Conservation (phyloP, 2,113 vertebrate genomes). For the Rhinichthys klamathensis region DNA sequence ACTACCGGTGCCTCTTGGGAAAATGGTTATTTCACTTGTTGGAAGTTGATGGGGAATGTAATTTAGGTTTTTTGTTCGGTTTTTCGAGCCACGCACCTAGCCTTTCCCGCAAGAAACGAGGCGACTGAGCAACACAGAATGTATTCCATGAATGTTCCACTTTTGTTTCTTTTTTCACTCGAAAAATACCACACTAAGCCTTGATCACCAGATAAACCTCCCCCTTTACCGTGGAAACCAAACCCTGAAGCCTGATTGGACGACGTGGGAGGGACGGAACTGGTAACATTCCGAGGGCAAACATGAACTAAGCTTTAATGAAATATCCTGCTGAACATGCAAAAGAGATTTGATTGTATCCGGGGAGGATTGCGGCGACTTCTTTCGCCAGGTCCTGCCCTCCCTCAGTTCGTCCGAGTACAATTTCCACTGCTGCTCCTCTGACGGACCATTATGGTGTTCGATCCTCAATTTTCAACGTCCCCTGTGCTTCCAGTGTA, state of each 20-base stretch:
- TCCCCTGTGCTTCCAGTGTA: constrained; percentile 57
- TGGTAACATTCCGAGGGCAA: constrained; percentile 8
- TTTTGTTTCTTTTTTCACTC: constrained; percentile 16
- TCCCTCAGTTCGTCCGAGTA: constrained; percentile 41
- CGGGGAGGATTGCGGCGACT: not conserved
- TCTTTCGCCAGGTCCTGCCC: not conserved
- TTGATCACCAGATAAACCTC: constrained; percentile 58
- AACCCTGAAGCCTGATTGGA: constrained; percentile 48
- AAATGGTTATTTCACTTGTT: constrained; percentile 36
- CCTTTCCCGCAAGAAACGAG: constrained; percentile 3
- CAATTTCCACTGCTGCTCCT: constrained; percentile 44
- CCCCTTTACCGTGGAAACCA: constrained; percentile 46
- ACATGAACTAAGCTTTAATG: constrained; percentile 27
- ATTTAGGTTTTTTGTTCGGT: not conserved
- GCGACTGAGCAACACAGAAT: constrained; percentile 52
- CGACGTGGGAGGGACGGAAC: constrained; percentile 19
- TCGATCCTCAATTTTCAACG: constrained; percentile 18
- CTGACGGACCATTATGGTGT: constrained; percentile 25
- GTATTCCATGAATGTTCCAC: constrained; percentile 59
- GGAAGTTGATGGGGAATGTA: constrained; percentile 54
- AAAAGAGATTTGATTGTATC: not conserved
- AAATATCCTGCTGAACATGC: not conserved
- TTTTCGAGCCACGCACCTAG: constrained; percentile 40
- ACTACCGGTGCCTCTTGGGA: constrained; percentile 48
- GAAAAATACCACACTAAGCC: constrained; percentile 53